Conservation (phyloP, 1,140 invertebrate genomes). For the Calliopsis andreniformis region DNA sequence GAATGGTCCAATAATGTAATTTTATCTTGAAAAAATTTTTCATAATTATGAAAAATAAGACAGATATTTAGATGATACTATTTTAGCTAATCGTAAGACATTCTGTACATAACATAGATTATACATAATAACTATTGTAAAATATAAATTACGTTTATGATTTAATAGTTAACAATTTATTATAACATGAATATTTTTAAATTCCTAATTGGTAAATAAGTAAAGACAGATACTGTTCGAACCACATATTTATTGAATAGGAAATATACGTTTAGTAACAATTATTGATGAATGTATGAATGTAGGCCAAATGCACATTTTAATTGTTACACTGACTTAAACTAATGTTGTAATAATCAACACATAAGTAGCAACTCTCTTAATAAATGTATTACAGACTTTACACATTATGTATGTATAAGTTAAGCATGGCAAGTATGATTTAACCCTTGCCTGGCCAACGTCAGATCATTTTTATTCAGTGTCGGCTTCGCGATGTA, state of each 20-base stretch:
- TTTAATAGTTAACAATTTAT: too few species aligned
- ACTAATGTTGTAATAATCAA: neutral
- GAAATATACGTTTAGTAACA: neutral
- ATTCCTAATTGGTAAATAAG: neutral
- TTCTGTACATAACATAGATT: too few species aligned
- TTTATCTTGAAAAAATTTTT: too few species aligned
- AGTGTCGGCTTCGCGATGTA: too few species aligned
- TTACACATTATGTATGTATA: neutral
- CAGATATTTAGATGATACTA: too few species aligned
- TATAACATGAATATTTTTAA: neutral
- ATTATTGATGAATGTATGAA: neutral
- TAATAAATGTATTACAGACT: slow-evolving; percentile 3
- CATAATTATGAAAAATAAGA: too few species aligned
- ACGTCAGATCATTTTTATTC: slow-evolving; percentile 2
- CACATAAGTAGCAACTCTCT: too few species aligned
- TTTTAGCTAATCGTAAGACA: too few species aligned
- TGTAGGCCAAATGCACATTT: slow-evolving; percentile 9
- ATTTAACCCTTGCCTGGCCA: slow-evolving; percentile 7
- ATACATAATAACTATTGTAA: too few species aligned
- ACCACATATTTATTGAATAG: slow-evolving; percentile 14
- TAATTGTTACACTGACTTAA: neutral
- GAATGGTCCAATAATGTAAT: too few species aligned
- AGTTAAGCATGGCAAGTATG: neutral
- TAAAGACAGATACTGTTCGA: neutral
- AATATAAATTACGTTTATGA: too few species aligned